Percentiles rank a stretch among this genome's conserved stretches.
Evolutionary conservation across 92 coral and sea anemone genomes (phyloP).

Genomic region (Bergia sp.): DNA sequence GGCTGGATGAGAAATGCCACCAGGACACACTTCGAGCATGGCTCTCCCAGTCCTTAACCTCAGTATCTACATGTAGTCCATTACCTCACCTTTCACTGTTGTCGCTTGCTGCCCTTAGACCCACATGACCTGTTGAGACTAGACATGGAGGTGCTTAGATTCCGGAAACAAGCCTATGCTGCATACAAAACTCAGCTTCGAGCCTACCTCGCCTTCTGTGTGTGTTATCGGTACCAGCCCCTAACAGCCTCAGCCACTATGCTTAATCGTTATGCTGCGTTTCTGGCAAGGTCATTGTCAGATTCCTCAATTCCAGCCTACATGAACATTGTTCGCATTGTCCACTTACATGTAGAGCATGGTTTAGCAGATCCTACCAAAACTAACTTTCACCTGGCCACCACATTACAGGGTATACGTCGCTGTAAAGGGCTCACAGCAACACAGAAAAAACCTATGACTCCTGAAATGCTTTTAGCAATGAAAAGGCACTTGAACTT

Average conservation of each 20-base stretch:
- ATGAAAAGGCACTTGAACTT: slow-evolving; percentile 35
- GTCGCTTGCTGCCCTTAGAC: slow-evolving; percentile 46
- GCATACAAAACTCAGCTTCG: slow-evolving; percentile 14
- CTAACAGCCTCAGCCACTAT: slow-evolving; percentile 33
- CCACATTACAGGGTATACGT: slow-evolving; percentile 16
- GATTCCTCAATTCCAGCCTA: slow-evolving; percentile 48
- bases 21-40: slow-evolving; percentile 38
- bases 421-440: slow-evolving; percentile 27
- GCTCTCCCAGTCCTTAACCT: slow-evolving; percentile 42
- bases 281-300: slow-evolving; percentile 40
- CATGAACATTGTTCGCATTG: slow-evolving; percentile 42
- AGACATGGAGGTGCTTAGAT: slow-evolving; percentile 39
- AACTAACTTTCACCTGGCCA: slow-evolving; percentile 47
- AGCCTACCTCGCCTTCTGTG: slow-evolving; percentile 48
- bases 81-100: slow-evolving; percentile 23
- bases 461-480: slow-evolving; percentile 18
- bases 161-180: slow-evolving; percentile 38
- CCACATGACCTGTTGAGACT: slow-evolving; percentile 44
- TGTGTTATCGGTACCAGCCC: slow-evolving; percentile 35
- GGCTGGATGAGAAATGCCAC: slow-evolving; percentile 44
- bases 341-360: slow-evolving; percentile 52
- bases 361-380: slow-evolving; percentile 46
- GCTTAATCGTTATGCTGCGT: slow-evolving; percentile 50
- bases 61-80: slow-evolving; percentile 15
- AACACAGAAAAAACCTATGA: slow-evolving; percentile 23